Evolutionary conservation across 2,888 invertebrate genomes (phyloP), one percentile per base, ranked within the genome.

Genomic region (Teleogryllus oceanicus): DNA sequence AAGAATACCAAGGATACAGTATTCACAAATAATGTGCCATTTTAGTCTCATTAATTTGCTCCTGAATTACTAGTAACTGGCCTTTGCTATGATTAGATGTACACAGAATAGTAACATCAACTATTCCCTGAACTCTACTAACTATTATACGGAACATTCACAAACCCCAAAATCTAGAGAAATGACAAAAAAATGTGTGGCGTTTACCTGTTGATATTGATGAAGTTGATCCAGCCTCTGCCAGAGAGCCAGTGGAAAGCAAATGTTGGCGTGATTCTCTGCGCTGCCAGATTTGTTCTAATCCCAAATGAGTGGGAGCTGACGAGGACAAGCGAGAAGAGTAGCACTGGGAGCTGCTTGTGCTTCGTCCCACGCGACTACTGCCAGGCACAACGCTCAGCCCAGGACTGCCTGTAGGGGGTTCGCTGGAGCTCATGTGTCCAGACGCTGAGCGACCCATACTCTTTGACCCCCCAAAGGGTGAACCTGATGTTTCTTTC

Each of bases 251-350:
- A 20, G 95, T 96, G 11, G 95, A 95, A 78, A 95, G 87, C 82
- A 96, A 88, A 88, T 96, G 96, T 86, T 94, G 94, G 79, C 96
- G 90, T 8, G 96, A 96, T 86, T 96, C 96, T 82, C 96, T 89
- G 74, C 95, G 91, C 85, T 93, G 93, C 96, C 96, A 96, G 82
- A 96, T 93, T 87, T 93, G 88, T 83, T 96, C 96, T 84, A 94
- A 88, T 50, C 94, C 94, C 83, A 94, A 90, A 86, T 95, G 94
- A 80, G 95, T 94, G 5, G 96, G 96, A 50, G 96, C 96, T 78
- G 96, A 96, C 78, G 95, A 94, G 4, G 95, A 96, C 4, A 96
- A 89, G 81, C 95, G 91, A 50, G 93, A 91, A 82, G 89, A 88
- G 82, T 89, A 83, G 62, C 83, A 83, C 20, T 77, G 78, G 76